Conservation (phyloP, 2,113 vertebrate genomes). For the Talpa occidentalis region DNA sequence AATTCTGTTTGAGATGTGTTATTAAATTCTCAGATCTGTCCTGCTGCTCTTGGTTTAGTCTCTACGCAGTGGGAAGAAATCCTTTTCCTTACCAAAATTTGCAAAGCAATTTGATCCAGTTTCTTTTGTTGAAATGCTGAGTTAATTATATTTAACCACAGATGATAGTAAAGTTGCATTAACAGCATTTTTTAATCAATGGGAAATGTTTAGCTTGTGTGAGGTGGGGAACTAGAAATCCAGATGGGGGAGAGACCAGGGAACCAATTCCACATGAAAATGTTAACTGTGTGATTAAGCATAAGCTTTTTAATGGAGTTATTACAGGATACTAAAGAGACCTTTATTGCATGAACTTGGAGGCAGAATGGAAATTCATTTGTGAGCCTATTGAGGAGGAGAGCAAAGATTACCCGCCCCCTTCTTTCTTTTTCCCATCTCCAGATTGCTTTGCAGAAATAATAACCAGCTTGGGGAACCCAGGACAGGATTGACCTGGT, state of each 20-base stretch:
- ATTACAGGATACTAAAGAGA: constrained; percentile 82
- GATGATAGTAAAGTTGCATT: constrained; percentile 79
- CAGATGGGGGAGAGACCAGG: constrained; percentile 71
- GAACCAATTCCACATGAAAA: constrained; percentile 66
- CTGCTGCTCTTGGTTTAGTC: constrained; percentile 65
- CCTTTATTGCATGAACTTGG: constrained; percentile 80
- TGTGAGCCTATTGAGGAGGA: constrained; percentile 73
- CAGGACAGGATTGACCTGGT: background rate
- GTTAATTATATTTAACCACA: constrained; percentile 82
- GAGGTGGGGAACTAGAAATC: constrained; percentile 67
- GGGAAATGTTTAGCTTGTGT: constrained; percentile 78
- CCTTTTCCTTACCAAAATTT: constrained; percentile 68
- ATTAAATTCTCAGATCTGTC: constrained; percentile 67
- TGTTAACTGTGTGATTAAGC: constrained; percentile 80
- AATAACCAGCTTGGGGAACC: constrained; percentile 61
- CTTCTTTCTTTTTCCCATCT: constrained; percentile 20
- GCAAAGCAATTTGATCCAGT: constrained; percentile 73
- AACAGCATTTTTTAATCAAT: constrained; percentile 78
- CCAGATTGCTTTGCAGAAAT: constrained; percentile 65
- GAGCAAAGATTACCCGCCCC: background rate
- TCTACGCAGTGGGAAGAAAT: constrained; percentile 70
- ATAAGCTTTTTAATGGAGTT: constrained; percentile 82
- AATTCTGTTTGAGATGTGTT: constrained; percentile 46
- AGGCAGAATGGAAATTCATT: constrained; percentile 79
- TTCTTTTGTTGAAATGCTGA: constrained; percentile 83